Base-by-base conservation (phyloP, 2,113 vertebrate genomes). In the Stictonetta naevosa region DNA sequence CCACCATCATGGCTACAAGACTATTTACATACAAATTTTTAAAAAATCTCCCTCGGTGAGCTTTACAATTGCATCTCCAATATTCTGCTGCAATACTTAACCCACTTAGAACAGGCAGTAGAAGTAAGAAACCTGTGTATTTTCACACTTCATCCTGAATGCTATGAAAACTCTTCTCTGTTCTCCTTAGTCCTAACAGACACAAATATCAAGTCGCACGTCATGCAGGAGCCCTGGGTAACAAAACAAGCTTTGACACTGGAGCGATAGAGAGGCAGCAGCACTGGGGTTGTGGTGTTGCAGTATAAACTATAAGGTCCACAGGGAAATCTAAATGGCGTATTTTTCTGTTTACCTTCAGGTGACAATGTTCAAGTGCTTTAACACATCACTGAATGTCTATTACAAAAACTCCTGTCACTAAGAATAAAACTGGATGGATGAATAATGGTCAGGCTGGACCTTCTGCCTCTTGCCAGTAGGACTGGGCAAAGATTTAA, bases 261-360 rank as follows among this genome's bases (percentile, higher is more conserved):
- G 56, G 15, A 66, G 89, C 1, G 0, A 81, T 92, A 78, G 52
- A 40, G 59, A 94, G 46, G 85, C 89, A 89, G 77, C 67, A 14
- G 85, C 8, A 5, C 0, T 6, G 52, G 69, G 74, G 63, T 75
- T 77, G 74, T n/a, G 40, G 75, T 76, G 76, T 44, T 78, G 66
- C 80, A 63, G 55, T 76, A 94, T 95, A 96, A 93, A 81, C 83
- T 87, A 48, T 25, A 56, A 87, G 81, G 53, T 80, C 83, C 92
- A 29, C n/a, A 76, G 95, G 95, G 82, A 97, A 96, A 96, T 97
- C 80, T 95, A 91, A 93, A 88, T 28, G 56, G 84, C 75, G 63
- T 95, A 15, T 85, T 97, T 97, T 93, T 69, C 95, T 87, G 93
- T 95, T 97, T 94, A 94, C 92, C 95, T 97, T 86, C 82, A 81